Conservation (phyloP, 2,797 vertebrate species). For the Poeciliopsis paucimaculata region DNA sequence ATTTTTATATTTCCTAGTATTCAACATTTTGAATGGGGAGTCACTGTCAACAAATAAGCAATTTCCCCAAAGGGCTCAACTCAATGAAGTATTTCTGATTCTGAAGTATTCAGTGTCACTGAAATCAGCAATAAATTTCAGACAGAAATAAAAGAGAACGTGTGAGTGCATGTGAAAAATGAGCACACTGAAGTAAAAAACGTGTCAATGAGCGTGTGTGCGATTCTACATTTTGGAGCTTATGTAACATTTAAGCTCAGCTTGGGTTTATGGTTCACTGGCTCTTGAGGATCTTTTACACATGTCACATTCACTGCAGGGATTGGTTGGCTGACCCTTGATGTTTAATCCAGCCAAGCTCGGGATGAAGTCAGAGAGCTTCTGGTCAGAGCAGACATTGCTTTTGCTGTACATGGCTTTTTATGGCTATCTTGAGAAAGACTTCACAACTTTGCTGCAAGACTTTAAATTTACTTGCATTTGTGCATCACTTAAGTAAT, state of each 20-base stretch:
- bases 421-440: background rate
- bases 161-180: constrained; percentile 4
- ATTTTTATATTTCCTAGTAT: too few relatives aligned
- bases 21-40: too few relatives aligned
- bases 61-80: too few relatives aligned
- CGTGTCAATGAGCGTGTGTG: background rate
- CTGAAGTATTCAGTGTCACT: too few relatives aligned
- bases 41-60: too few relatives aligned
- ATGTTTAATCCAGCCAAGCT: constrained; percentile 14
- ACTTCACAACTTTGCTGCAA: background rate
- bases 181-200: background rate
- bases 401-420: constrained; percentile 7
- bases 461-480: background rate
- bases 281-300: constrained; percentile 28
- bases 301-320: constrained; percentile 33
- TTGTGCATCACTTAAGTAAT: background rate
- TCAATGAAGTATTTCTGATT: too few relatives aligned
- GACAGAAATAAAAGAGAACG: background rate
- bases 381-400: constrained; percentile 14
- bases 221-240: constrained; percentile 27
- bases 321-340: constrained; percentile 19
- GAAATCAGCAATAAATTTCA: background rate
- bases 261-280: constrained; percentile 23
- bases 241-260: constrained; percentile 34
- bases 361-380: constrained; percentile 30